phyloP scores from a whole-genome alignment of 2,888 invertebrate species.

The Gonocerus acuteangulatus region DNA sequence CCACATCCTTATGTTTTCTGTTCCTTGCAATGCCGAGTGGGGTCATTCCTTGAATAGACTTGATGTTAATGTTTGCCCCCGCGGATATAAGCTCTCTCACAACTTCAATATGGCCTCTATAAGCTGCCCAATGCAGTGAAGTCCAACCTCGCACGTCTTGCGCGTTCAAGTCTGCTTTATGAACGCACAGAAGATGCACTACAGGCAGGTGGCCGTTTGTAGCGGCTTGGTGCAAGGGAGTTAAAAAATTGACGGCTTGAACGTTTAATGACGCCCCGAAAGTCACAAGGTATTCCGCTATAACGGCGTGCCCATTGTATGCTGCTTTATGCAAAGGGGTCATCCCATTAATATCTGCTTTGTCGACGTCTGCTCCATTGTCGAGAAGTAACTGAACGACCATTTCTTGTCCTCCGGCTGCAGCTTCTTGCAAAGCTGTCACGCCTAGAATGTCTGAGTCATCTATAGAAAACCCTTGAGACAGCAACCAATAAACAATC shows the following conservation, averaged over 20 bases:
- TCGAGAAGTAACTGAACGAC: background rate
- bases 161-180: background rate
- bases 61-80: background rate
- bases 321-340: constrained; percentile 12
- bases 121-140: background rate
- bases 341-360: background rate
- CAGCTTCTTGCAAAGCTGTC: background rate
- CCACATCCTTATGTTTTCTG: background rate
- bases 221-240: constrained; percentile 6
- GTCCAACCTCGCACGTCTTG: constrained; percentile 2
- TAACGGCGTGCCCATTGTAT: constrained; percentile 1
- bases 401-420: background rate
- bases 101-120: background rate
- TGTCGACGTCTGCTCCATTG: constrained; percentile 1
- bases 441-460: background rate
- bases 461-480: background rate
- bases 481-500: background rate
- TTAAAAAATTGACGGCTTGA: background rate
- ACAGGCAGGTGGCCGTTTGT: background rate
- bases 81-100: background rate
- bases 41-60: background rate
- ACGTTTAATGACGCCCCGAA: background rate
- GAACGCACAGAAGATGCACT: background rate
- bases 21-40: background rate
- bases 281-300: background rate